Evolutionary conservation across 2,113 vertebrate species (phyloP).

Genomic region (Melierax canorus): DNA sequence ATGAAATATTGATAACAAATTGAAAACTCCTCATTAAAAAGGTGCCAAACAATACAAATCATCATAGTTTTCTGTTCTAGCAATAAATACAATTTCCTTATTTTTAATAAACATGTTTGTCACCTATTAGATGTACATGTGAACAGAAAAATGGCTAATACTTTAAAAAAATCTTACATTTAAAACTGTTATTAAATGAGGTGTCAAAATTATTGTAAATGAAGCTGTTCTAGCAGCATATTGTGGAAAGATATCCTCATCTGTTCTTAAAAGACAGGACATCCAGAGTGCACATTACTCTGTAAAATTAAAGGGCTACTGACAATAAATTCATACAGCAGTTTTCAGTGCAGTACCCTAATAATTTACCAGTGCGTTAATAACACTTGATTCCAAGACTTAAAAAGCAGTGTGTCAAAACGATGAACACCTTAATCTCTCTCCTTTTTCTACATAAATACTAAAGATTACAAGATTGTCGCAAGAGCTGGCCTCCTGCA

Average conservation of each 20-base stretch:
- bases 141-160: neutral
- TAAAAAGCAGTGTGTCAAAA: neutral
- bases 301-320: constrained; percentile 1
- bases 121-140: neutral
- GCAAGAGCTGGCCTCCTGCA: constrained; percentile 26
- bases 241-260: neutral
- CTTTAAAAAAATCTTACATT: neutral
- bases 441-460: neutral
- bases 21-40: constrained; percentile 51
- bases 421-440: neutral
- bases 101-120: neutral
- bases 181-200: neutral
- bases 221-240: neutral
- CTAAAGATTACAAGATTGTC: constrained; percentile 57
- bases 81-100: neutral
- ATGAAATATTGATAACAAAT: constrained; percentile 69
- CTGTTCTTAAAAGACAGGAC: neutral
- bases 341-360: neutral
- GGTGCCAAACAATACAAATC: constrained; percentile 36
- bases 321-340: neutral
- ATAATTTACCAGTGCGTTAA: neutral
- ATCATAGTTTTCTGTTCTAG: constrained; percentile 7
- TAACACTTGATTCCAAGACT: neutral
- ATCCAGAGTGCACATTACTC: neutral
- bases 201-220: constrained; percentile 15